Evolutionary conservation across 2,113 vertebrate species (phyloP), one percentile per base, ranked within the genome.

Genomic region (Syngnathus floridae): DNA sequence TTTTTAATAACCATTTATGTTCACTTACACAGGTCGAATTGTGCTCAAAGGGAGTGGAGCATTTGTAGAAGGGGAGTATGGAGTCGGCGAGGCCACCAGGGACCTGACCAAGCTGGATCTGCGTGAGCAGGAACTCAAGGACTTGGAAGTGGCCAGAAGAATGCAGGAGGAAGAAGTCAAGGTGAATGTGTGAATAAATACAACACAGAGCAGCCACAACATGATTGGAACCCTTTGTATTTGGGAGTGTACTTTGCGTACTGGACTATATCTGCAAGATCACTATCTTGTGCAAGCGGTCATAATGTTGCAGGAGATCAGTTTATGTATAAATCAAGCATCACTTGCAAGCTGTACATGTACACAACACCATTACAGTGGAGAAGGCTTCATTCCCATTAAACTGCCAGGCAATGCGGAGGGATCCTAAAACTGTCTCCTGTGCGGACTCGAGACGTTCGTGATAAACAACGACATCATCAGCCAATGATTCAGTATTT

Each of bases 161-260:
- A 74, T 99, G 65, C 96, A 99, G 61, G 93, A 98, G 51, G 93
- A 98, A 71, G 96, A 99, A 75, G 77, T 98, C 8, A 87, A 93
- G 92, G 96, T 98, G 70, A 21, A 61, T 61, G 12, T 61, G 4
- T 61, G 59, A 43, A 61, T 14, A 40, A n/a, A 4, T 13, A 41
- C 40, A 41, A 14, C 10, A 19, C 45, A n/a, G 26, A 56, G 5
- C 54, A 56, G 26, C 54, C 5, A 16, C 51, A 49, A n/a, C 51
- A 35, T 35, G 22, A 13, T 55, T 26, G 12, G 13, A 16, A 4
- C 7, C 8, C 1, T 31, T 36, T 57, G 31, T 41, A 14, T 7
- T 21, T 41, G 38, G 14, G 21, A 1, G 9, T 37, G 17, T n/a
- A 38, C 4, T 58, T 38, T 38, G 54, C 22, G 14, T 13, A 26